Conservation (phyloP, 2,797 vertebrate species). For the Ctenopoma kingsleyae region DNA sequence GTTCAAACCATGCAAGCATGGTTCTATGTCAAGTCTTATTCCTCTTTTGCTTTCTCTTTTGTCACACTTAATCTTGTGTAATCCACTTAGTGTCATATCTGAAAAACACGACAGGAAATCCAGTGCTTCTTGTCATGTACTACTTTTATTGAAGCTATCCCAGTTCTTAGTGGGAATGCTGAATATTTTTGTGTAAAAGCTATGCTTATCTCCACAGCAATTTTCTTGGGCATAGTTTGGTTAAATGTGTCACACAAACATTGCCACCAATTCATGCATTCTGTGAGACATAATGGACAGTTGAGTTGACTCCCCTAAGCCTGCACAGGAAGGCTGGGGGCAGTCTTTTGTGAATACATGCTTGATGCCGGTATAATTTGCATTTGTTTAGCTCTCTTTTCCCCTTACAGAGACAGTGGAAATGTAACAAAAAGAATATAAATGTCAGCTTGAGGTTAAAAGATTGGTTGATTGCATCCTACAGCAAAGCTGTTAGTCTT, state of each 20-base stretch:
- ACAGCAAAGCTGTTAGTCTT: constrained; percentile 49
- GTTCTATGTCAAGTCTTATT: constrained; percentile 70
- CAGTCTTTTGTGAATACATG: constrained; percentile 53
- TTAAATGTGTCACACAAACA: constrained; percentile 62
- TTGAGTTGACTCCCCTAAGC: constrained; percentile 52
- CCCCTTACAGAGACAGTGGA: constrained; percentile 39
- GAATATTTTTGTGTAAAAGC: constrained; percentile 65
- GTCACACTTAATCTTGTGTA: constrained; percentile 83
- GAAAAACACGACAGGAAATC: constrained; percentile 78
- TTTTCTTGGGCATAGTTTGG: constrained; percentile 59
- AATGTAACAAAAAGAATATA: constrained; percentile 59
- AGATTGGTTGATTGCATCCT: constrained; percentile 65
- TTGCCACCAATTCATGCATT: constrained; percentile 50
- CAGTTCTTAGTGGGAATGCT: constrained; percentile 47
- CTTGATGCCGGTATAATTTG: constrained; percentile 56
- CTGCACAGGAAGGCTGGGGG: constrained; percentile 35
- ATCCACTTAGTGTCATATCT: constrained; percentile 86
- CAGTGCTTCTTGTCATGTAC: constrained; percentile 55
- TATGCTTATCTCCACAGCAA: constrained; percentile 63
- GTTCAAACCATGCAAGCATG: constrained; percentile 59
- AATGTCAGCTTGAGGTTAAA: constrained; percentile 65
- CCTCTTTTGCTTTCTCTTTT: constrained; percentile 73
- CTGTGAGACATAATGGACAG: constrained; percentile 55
- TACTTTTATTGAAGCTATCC: constrained; percentile 55
- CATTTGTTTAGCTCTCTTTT: constrained; percentile 52